Evolutionary conservation across 2,797 vertebrate genomes (phyloP).

Genomic region (Paguma larvata): DNA sequence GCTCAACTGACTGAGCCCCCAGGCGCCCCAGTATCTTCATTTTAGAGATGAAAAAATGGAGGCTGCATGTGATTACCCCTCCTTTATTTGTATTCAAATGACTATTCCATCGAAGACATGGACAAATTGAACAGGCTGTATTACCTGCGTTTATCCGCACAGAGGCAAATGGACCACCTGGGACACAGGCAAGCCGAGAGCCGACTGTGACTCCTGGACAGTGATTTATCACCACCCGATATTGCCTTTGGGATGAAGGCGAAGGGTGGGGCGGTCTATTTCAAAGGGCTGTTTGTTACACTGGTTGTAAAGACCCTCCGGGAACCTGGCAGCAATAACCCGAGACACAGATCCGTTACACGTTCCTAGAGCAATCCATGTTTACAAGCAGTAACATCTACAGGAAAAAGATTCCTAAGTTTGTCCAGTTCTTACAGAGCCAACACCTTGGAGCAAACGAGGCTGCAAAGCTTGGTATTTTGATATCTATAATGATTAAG

Average conservation of each 20-base stretch:
- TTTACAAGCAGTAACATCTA: neutral
- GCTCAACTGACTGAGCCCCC: no score
- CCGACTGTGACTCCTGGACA: fast-evolving
- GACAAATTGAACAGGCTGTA: neutral
- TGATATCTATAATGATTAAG: neutral
- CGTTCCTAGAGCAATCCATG: neutral
- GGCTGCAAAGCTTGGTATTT: neutral
- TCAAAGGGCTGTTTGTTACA: neutral
- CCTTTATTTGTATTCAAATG: neutral
- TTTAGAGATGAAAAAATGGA: neutral
- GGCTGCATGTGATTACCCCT: no score
- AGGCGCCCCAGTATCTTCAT: neutral
- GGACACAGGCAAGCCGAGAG: fast-evolving
- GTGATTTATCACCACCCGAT: neutral
- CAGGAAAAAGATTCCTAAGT: neutral
- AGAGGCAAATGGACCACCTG: fast-evolving
- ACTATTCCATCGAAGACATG: neutral
- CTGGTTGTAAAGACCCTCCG: neutral
- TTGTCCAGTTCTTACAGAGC: neutral
- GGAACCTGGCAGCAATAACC: neutral
- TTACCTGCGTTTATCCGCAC: neutral
- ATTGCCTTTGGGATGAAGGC: neutral
- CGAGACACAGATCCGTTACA: neutral
- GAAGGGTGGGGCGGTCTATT: no score
- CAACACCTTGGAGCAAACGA: neutral